phyloP scores from a whole-genome alignment of 2,888 invertebrate species.

The Holacanthella duospinosa region DNA sequence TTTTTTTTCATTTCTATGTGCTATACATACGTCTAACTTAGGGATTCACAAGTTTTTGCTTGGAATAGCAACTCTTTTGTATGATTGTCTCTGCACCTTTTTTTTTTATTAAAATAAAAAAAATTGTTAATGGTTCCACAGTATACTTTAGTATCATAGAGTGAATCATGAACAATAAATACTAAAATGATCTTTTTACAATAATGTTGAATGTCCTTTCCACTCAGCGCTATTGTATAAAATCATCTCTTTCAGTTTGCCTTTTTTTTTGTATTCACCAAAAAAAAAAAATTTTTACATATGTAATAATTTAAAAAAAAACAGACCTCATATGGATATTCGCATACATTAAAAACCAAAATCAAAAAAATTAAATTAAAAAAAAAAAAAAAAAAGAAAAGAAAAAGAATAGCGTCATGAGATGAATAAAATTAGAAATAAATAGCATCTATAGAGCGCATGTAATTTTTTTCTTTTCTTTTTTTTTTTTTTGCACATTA shows the following conservation, averaged over 20 bases:
- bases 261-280: neutral
- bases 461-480: too few relatives aligned
- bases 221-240: slow-evolving; percentile 1
- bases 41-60: neutral
- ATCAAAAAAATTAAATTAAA: too few relatives aligned
- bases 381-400: neutral
- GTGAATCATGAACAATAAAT: slow-evolving; percentile 1
- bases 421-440: too few relatives aligned
- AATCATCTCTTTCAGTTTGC: neutral
- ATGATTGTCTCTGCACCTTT: too few relatives aligned
- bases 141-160: neutral
- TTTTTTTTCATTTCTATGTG: too few relatives aligned
- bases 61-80: too few relatives aligned
- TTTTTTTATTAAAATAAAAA: too few relatives aligned
- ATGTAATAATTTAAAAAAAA: neutral
- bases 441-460: too few relatives aligned
- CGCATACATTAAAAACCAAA: neutral
- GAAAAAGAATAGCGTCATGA: neutral
- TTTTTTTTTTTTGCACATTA: too few relatives aligned
- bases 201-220: slow-evolving; percentile 3
- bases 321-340: slow-evolving; percentile 1
- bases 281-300: neutral
- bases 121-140: neutral
- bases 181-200: slow-evolving; percentile 1
- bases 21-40: too few relatives aligned